Percentiles rank a stretch among this genome's conserved stretches.
Conservation (phyloP, 2,888 invertebrate species). For the Stegana nigrithorax region DNA sequence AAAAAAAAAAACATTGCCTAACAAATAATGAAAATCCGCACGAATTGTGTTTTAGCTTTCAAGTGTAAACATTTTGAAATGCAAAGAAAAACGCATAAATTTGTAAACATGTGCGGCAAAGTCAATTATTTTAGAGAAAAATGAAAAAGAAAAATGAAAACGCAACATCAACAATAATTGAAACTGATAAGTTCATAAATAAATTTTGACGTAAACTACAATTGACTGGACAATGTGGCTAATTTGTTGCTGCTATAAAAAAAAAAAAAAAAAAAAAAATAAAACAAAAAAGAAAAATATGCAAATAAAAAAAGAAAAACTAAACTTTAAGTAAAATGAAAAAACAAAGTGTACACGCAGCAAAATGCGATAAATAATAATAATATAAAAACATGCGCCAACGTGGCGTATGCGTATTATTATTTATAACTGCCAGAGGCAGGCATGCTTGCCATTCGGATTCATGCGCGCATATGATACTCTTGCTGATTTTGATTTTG, state of each 20-base stretch:
- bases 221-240: not conserved
- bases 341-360: no score
- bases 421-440: no score
- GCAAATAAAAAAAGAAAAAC: not conserved
- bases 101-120: not conserved
- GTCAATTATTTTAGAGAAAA: not conserved
- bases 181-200: slow-evolving; percentile 5
- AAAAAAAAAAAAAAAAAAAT: not conserved
- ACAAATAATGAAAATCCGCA: not conserved
- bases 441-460: no score
- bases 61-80: not conserved
- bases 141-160: not conserved
- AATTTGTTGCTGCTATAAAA: no score
- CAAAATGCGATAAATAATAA: no score
- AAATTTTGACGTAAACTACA: not conserved
- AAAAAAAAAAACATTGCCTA: not conserved
- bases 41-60: no score
- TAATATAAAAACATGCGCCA: no score
- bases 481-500: slow-evolving; percentile 13
- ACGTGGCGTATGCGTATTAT: slow-evolving; percentile 12
- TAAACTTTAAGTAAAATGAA: no score
- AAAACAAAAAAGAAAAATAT: not conserved
- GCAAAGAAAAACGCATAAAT: not conserved
- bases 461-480: no score
- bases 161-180: not conserved